Base-by-base conservation (phyloP, 2,797 vertebrate species). In the Coregonus sp. region DNA sequence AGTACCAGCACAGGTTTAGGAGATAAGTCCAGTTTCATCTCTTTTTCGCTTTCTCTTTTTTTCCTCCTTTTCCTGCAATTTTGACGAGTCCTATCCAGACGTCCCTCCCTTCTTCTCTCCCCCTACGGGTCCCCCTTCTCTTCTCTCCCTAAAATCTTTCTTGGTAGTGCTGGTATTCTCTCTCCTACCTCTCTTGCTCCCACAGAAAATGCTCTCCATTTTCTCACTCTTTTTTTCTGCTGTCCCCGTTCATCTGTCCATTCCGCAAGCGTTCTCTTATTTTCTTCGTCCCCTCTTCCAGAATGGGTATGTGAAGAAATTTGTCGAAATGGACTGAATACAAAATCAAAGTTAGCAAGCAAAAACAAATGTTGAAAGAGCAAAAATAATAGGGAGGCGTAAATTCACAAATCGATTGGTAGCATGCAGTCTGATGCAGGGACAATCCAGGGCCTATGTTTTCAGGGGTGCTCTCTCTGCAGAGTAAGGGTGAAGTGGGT, bases 161-260 rank as follows among this genome's bases (percentile, higher is more conserved):
- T 81, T 84, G 82, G 82, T 81, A 85, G 82, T 89, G 86, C 89
- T 86, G 87, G 88, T 92, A 89, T 85, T 89, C 85, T 88, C 85
- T 88, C 86, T 89, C 85, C 84, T 86, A 80, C 80, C 76, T 74
- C 72, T 70, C 77, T 75, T 72, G 16, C 67, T 70, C 67, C 77
- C 61, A 78, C 83, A 88, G 82, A 91, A 86, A 89, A 90, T 31
- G 89, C 87, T 91, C 86, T 91, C 89, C 86, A 80, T 89, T 89
- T 88, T 80, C 82, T 85, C 80, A 84, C 80, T 89, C 80, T 88
- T 85, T 85, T 78, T 84, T 81, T 76, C 73, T 85, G 63, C 65
- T 72, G 75, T 82, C 80, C 85, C 83, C 83, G 87, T 47, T 88
- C 86, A 85, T 86, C 78, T 88, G 85, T 89, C 87, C 85, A 86